Evolutionary conservation across 2,888 invertebrate genomes (phyloP).

Genomic region (Calameuta idolon): DNA sequence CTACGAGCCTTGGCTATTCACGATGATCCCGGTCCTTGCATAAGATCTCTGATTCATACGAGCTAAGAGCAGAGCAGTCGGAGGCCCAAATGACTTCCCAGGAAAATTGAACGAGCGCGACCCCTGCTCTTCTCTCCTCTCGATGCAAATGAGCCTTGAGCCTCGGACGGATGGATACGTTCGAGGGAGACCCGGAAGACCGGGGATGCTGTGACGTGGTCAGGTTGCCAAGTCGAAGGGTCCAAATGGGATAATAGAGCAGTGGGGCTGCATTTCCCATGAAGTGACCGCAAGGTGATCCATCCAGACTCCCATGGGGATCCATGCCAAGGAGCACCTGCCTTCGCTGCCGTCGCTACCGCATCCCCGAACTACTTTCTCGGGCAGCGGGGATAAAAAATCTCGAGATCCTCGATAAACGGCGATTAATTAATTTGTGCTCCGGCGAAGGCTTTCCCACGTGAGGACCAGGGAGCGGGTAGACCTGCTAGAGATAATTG

Average conservation of each 20-base stretch:
- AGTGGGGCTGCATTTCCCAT: constrained; percentile 60
- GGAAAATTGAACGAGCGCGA: constrained; percentile 7
- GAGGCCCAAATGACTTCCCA: no score
- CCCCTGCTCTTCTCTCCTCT: no score
- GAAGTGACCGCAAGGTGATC: constrained; percentile 62
- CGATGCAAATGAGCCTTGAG: no score
- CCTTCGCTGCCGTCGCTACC: neutral
- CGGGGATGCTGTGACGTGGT: constrained; percentile 4
- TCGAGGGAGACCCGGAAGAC: no score
- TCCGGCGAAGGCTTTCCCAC: constrained; percentile 26
- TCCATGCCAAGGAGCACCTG: constrained; percentile 33
- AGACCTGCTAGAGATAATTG: no score
- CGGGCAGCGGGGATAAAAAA: neutral
- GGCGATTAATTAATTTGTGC: constrained; percentile 56
- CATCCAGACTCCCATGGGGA: constrained; percentile 56
- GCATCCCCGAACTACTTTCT: neutral
- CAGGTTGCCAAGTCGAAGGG: constrained; percentile 15
- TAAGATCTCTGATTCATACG: no score
- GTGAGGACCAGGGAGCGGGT: no score
- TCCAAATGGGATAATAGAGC: constrained; percentile 32
- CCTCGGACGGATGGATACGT: no score
- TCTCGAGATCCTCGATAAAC: constrained; percentile 24
- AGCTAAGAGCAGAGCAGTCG: no score
- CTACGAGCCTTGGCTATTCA: no score
- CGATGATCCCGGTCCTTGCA: no score